Evolutionary conservation across 2,797 vertebrate species (phyloP).

Genomic region (Coranthus polyacanthus): DNA sequence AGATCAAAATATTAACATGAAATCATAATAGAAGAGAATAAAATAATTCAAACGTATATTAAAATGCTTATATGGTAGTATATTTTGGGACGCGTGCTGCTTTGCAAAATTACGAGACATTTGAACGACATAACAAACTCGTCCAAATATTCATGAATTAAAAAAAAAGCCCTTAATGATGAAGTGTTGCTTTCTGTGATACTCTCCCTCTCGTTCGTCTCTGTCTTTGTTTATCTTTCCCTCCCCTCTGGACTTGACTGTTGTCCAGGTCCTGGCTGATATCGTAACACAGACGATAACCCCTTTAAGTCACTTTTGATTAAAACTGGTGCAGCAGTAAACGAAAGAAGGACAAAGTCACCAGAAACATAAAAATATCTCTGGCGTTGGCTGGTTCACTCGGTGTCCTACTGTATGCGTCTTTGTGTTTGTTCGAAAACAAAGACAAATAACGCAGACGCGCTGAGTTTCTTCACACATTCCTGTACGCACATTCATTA

Average conservation of each 20-base stretch:
- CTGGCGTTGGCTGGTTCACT: slow-evolving; percentile 16
- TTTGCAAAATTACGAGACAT: too few species aligned
- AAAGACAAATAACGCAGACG: slow-evolving; percentile 55
- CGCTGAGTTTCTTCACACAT: neutral
- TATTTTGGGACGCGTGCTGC: too few species aligned
- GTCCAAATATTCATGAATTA: too few species aligned
- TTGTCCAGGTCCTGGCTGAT: slow-evolving; percentile 22
- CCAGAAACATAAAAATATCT: slow-evolving; percentile 43
- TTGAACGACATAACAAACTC: too few species aligned
- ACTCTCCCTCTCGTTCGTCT: neutral
- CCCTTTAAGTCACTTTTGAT: slow-evolving; percentile 45
- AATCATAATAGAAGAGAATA: too few species aligned
- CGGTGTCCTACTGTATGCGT: slow-evolving; percentile 29
- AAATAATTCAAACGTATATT: too few species aligned
- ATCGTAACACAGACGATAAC: slow-evolving; percentile 35
- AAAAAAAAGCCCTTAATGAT: too few species aligned
- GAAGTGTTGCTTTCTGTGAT: neutral
- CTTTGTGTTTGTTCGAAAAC: slow-evolving; percentile 51
- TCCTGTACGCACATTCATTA: neutral
- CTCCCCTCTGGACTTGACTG: slow-evolving; percentile 20
- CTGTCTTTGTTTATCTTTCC: neutral
- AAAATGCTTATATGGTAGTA: too few species aligned
- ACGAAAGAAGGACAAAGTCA: slow-evolving; percentile 48
- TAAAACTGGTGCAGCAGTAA: slow-evolving; percentile 32
- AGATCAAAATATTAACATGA: too few species aligned